Base-by-base conservation (phyloP, 92 coral and sea anemone genomes). In the Hydrozoanthus gracilis region DNA sequence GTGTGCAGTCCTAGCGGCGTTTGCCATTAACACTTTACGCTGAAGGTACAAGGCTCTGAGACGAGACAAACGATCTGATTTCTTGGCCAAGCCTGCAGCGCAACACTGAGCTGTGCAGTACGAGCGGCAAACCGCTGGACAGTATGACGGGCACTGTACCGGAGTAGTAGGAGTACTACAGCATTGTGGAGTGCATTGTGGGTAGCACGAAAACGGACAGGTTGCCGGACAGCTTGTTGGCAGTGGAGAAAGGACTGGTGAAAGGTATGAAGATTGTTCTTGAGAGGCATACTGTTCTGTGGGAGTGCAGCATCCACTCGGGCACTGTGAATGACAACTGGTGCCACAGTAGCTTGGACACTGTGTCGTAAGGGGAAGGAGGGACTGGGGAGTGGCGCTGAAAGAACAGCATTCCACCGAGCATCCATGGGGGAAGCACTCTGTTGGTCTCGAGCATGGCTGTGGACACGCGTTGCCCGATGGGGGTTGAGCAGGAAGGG, bases 361-460 rank as follows among this genome's bases (percentile, higher is more conserved):
- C 17, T 78, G 52, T 13, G 56, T 51, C 11, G 86, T 44, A 60
- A 84, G 87, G 76, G 71, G 66, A 16, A 90, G 56, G 65, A 50
- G 46, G 8, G 77, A 74, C 58, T n/a, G 60, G 15, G 77, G 27
- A 55, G 78, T 20, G 7, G 90, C 82, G 54, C 82, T 87, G 77
- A 86, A 91, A 13, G 96, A 88, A 50, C 98, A 94, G 83, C 98
- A 94, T 55, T 67, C 9, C 61, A 89, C 91, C 6, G 78, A 62
- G 67, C 98, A 94, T 18, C 98, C 98, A 4, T 82, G 56, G 0
- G 86, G 51, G 86, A 71, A 94, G 88, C 98, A 94, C 52, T 75
- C 69, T 18, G 74, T 76, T 60, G 98, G 98, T 56, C 72, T 89
- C 49, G 98, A 90, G 87, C 98, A 94, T 4, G 98, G 98, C 72